Evolutionary conservation across 2,888 invertebrate genomes (phyloP).

Genomic region (Kryphioiulus occultus): DNA sequence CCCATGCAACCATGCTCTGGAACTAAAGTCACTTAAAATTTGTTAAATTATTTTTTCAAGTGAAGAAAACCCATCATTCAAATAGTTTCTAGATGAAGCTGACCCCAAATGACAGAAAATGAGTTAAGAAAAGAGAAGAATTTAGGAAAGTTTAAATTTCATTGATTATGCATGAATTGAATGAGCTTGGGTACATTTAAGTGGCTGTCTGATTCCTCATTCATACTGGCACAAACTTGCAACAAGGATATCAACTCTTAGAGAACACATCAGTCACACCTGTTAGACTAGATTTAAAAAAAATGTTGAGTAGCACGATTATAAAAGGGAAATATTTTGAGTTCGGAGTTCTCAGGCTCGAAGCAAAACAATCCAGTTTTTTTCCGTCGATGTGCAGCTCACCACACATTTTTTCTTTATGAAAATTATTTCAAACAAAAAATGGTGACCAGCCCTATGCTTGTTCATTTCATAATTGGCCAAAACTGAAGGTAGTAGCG

Average conservation of each 20-base stretch:
- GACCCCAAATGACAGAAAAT: too few relatives aligned
- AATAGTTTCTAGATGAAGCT: too few relatives aligned
- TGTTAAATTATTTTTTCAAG: too few relatives aligned
- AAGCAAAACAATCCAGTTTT: slow-evolving; percentile 38
- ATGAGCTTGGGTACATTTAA: background rate
- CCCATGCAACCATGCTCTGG: too few relatives aligned
- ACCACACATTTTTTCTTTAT: background rate
- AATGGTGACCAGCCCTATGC: background rate
- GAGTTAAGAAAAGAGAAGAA: background rate
- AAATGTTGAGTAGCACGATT: background rate
- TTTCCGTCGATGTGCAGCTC: background rate
- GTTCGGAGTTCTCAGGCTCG: slow-evolving; percentile 31
- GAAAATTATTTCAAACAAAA: background rate
- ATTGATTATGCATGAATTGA: background rate
- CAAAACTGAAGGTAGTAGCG: slow-evolving; percentile 97
- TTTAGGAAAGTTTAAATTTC: background rate
- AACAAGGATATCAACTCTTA: background rate
- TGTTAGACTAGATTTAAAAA: slow-evolving; percentile 30
- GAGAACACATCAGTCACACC: background rate
- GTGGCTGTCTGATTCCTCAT: background rate
- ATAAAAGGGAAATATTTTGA: slow-evolving; percentile 10
- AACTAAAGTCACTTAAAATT: too few relatives aligned
- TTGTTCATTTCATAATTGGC: slow-evolving; percentile 69
- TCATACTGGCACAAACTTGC: slow-evolving; percentile 17
- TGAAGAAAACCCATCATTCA: too few relatives aligned